Base-by-base conservation (phyloP, 2,797 vertebrate species). In the Scolopax bukidnonensis region DNA sequence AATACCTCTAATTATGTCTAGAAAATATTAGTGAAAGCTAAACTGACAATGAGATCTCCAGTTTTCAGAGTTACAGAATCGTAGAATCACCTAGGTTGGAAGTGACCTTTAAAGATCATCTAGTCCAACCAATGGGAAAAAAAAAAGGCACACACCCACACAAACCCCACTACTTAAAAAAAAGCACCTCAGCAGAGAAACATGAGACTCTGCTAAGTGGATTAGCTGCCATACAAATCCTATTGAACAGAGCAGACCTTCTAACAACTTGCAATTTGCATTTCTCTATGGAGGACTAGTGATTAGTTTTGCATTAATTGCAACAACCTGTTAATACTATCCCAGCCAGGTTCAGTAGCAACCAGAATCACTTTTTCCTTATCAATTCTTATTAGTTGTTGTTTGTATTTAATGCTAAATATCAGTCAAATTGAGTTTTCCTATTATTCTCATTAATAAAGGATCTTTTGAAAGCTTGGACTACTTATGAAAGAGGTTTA, bases 251-350 rank as follows among this genome's bases (percentile, higher is more conserved):
- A 96, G 93, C 67, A 76, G 30, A 12, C 83, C 88, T 90, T 92
- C 91, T 84, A 95, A 89, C 84, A 97, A 97, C 79, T 84, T 84
- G 65, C 25, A 96, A 95, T 97, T 97, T 94, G 87, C 88, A 77
- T 91, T 80, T 87, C 87, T 95, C 80, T 21, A 41, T 28, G 86
- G 93, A 97, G 95, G 61, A 68, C 13, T 77, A 30, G 80, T 38
- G 74, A 97, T 97, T 93, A 95, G 80, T 94, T 97, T 92, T 93
- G 63, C 86, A 96, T 95, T 95, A 95, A 97, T 92, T 93, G 90
- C 82, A 86, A 80, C 76, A 96, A 90, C 71, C 87, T 95, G 89
- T 90, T 96, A 96, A 87, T 93, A 93, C 54, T 73, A 64, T 63
- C 47, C 63, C 76, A 85, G 90, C 63, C 80, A 76, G 33, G 27